Percentiles rank a stretch among this genome's conserved stretches.
phyloP scores from a whole-genome alignment of 2,113 vertebrate genomes.

The Electrona antarctica region DNA sequence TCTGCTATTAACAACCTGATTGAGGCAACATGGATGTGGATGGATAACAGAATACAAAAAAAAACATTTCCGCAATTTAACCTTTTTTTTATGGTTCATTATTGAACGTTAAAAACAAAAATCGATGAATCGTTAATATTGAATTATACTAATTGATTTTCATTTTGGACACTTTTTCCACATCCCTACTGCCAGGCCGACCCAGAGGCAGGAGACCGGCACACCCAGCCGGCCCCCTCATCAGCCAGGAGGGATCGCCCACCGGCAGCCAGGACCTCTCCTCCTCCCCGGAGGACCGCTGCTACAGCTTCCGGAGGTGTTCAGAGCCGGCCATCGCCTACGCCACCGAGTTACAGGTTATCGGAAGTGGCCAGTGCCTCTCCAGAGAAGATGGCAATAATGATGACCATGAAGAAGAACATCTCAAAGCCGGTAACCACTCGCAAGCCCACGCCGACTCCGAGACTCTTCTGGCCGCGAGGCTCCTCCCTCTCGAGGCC shows the following conservation, averaged over 20 bases:
- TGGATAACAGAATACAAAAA: no score
- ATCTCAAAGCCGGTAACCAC: background rate
- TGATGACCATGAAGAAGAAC: constrained; percentile 56
- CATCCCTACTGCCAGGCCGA: constrained; percentile 40
- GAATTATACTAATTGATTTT: no score
- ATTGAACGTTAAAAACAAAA: no score
- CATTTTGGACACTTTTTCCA: no score
- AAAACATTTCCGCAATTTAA: no score
- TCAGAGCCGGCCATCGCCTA: constrained; percentile 86
- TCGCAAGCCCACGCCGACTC: background rate
- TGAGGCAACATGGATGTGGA: no score
- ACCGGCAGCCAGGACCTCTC: constrained; percentile 44
- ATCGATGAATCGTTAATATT: no score
- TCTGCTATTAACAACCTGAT: no score
- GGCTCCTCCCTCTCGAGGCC: constrained; percentile 69
- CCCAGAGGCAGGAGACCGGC: constrained; percentile 37
- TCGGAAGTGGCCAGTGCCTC: constrained; percentile 76
- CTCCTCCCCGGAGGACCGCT: constrained; percentile 47
- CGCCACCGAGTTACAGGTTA: constrained; percentile 43
- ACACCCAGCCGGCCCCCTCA: constrained; percentile 30
- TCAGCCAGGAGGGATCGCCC: background rate
- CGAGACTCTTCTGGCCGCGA: background rate
- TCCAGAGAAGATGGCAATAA: constrained; percentile 52
- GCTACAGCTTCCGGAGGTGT: constrained; percentile 72
- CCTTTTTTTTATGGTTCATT: no score